phyloP scores from a whole-genome alignment of 2,888 invertebrate species.

The Protonemura montana region DNA sequence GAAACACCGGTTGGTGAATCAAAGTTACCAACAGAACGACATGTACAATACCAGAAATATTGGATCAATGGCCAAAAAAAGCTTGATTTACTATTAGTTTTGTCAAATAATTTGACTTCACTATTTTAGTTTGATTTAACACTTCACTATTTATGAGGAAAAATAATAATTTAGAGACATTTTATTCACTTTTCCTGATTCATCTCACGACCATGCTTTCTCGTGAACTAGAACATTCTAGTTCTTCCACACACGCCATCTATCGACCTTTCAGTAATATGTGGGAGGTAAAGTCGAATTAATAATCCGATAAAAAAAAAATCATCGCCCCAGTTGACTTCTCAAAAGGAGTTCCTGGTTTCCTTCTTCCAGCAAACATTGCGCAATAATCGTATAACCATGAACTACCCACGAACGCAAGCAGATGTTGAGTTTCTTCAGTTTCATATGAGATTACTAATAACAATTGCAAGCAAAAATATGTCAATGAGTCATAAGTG shows the following conservation, averaged over 20 bases:
- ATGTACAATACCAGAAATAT: background rate
- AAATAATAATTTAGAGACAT: background rate
- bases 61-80: too few relatives aligned
- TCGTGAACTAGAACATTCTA: background rate
- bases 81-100: too few relatives aligned
- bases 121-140: too few relatives aligned
- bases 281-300: slow-evolving; percentile 3
- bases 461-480: too few relatives aligned
- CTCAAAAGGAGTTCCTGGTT: too few relatives aligned
- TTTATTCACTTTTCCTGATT: background rate
- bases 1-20: background rate
- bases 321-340: background rate
- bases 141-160: background rate
- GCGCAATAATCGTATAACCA: too few relatives aligned
- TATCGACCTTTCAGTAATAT: background rate
- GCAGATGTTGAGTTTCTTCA: too few relatives aligned
- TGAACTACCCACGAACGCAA: too few relatives aligned
- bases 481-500: too few relatives aligned
- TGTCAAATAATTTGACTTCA: too few relatives aligned
- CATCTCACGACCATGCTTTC: background rate
- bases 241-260: background rate
- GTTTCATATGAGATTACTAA: too few relatives aligned
- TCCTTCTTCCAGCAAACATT: too few relatives aligned
- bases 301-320: background rate
- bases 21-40: background rate